Evolutionary conservation across 2,888 invertebrate species (phyloP).

Genomic region (Troglohyphantes excavatus): DNA sequence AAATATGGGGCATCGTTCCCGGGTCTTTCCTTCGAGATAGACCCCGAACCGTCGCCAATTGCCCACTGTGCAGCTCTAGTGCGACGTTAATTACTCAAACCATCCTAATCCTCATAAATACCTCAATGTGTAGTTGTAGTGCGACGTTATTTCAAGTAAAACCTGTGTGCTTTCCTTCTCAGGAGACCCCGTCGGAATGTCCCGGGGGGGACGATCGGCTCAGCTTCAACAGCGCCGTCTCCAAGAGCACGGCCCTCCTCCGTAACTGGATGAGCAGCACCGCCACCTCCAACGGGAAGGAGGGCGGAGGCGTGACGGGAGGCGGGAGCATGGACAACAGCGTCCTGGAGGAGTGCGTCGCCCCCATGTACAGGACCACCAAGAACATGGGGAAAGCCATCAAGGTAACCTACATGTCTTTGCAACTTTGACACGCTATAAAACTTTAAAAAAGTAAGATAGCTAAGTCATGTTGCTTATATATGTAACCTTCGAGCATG

Average conservation of each 20-base stretch:
- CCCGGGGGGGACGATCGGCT: background rate
- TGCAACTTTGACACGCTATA: too few species aligned
- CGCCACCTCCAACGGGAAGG: constrained; percentile 6
- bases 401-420: constrained; percentile 85
- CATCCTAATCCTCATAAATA: too few species aligned
- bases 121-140: too few species aligned
- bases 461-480: too few species aligned
- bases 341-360: constrained; percentile 85
- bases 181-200: constrained; percentile 36
- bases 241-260: constrained; percentile 63
- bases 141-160: too few species aligned
- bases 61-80: too few species aligned
- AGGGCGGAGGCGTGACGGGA: background rate
- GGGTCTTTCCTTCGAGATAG: too few species aligned
- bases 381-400: constrained; percentile 86
- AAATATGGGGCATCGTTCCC: too few species aligned
- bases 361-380: constrained; percentile 85
- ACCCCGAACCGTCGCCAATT: too few species aligned
- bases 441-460: too few species aligned
- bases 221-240: constrained; percentile 57
- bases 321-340: constrained; percentile 47
- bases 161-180: background rate
- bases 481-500: too few species aligned
- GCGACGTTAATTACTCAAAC: too few species aligned
- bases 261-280: constrained; percentile 62